phyloP scores from a whole-genome alignment of 2,113 vertebrate species.

The Aphyosemion australe region DNA sequence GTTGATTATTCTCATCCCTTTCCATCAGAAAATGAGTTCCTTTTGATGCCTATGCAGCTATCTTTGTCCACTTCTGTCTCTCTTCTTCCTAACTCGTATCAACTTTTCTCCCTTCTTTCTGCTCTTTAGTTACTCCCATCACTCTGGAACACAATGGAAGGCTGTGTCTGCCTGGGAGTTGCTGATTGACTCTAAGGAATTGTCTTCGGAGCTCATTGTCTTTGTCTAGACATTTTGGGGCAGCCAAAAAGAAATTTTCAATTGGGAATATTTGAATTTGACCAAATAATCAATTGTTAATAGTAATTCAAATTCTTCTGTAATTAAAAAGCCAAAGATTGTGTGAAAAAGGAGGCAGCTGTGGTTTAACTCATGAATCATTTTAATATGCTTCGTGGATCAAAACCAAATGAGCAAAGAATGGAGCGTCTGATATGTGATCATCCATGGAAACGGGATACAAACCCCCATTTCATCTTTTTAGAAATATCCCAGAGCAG shows the following conservation, averaged over 20 bases:
- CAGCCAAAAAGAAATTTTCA: slow-evolving; percentile 32
- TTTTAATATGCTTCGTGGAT: slow-evolving; percentile 18
- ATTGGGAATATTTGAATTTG: not conserved
- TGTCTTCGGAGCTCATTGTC: slow-evolving; percentile 72
- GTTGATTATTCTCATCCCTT: not conserved
- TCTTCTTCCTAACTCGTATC: slow-evolving; percentile 51
- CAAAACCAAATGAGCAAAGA: slow-evolving; percentile 29
- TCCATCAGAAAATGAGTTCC: slow-evolving; percentile 12
- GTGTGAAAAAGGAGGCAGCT: no score
- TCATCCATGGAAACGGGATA: slow-evolving; percentile 51
- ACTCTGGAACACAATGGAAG: slow-evolving; percentile 61
- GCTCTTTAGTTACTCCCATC: slow-evolving; percentile 41
- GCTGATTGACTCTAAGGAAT: slow-evolving; percentile 66
- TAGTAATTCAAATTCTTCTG: no score
- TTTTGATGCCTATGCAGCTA: slow-evolving; percentile 17
- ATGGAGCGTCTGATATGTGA: slow-evolving; percentile 48
- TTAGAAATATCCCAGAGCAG: slow-evolving; percentile 51
- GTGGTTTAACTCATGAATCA: no score
- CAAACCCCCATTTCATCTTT: slow-evolving; percentile 32
- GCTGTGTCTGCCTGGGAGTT: slow-evolving; percentile 68
- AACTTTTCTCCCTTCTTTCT: slow-evolving; percentile 52
- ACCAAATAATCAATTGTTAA: not conserved
- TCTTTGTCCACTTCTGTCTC: slow-evolving; percentile 17
- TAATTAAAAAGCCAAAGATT: no score
- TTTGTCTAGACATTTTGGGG: slow-evolving; percentile 54